phyloP scores from a whole-genome alignment of 2,888 invertebrate species.

The Andrena haemorrhoa region DNA sequence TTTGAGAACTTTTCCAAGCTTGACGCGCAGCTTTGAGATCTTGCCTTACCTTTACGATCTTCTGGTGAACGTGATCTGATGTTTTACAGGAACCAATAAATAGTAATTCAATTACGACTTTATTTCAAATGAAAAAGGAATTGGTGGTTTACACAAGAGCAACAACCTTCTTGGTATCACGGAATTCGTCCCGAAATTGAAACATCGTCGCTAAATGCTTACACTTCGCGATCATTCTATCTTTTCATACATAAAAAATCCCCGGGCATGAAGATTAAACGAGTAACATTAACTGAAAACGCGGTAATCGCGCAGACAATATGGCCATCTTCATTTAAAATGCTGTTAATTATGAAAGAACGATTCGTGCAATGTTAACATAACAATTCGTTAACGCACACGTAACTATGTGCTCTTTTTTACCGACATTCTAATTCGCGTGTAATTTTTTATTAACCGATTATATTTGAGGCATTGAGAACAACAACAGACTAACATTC shows the following conservation, averaged over 20 bases:
- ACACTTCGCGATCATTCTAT: background rate
- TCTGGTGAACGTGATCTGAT: background rate
- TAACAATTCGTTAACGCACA: constrained; percentile 13
- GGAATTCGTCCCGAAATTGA: background rate
- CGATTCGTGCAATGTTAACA: background rate
- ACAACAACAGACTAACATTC: too few species aligned
- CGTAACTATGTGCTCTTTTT: background rate
- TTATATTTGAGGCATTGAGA: background rate
- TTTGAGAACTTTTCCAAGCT: background rate
- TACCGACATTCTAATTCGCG: background rate
- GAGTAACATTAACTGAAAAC: background rate
- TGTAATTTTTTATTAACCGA: background rate
- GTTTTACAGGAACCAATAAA: background rate
- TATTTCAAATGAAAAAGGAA: background rate
- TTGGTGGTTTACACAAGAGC: background rate
- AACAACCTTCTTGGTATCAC: background rate
- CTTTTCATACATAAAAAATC: background rate
- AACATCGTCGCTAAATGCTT: background rate
- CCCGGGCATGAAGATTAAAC: constrained; percentile 3
- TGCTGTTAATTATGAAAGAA: constrained; percentile 20
- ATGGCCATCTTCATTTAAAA: constrained; percentile 8
- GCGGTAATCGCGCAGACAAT: background rate
- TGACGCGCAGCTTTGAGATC: too few species aligned
- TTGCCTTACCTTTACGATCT: too few species aligned
- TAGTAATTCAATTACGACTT: background rate